Conservation (phyloP, 2,888 invertebrate species). For the Apamea crenata region DNA sequence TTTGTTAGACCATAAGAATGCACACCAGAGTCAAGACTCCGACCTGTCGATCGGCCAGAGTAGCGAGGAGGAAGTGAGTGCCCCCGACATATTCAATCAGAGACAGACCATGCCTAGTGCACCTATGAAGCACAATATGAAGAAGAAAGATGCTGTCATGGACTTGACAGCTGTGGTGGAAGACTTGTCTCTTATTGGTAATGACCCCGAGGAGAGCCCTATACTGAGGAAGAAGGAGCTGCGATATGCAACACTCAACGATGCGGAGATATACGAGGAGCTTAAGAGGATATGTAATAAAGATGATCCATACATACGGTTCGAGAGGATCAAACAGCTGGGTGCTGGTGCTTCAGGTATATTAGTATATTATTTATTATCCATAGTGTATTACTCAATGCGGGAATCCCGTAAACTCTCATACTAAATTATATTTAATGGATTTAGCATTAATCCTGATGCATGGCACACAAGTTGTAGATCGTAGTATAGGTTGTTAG, state of each 20-base stretch:
- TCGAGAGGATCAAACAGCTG: constrained; percentile 95
- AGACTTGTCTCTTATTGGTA: constrained; percentile 85
- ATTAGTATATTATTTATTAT: constrained; percentile 7
- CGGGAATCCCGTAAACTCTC: neutral
- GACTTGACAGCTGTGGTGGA: constrained; percentile 83
- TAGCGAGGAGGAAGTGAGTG: constrained; percentile 88
- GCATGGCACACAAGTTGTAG: neutral
- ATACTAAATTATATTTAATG: neutral
- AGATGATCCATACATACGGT: constrained; percentile 95
- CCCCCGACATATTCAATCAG: constrained; percentile 82
- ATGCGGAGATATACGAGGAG: constrained; percentile 94
- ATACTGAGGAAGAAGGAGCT: constrained; percentile 91
- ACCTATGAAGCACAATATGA: constrained; percentile 84
- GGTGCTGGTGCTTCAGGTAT: constrained; percentile 96
- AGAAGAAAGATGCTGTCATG: constrained; percentile 83
- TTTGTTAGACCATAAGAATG: constrained; percentile 93
- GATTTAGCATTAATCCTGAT: neutral
- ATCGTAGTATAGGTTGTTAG: neutral
- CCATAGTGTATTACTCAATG: neutral
- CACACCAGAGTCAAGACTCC: constrained; percentile 92
- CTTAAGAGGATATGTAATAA: constrained; percentile 94
- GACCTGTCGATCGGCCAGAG: constrained; percentile 88
- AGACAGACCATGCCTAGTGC: constrained; percentile 90
- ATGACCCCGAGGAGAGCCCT: constrained; percentile 89
- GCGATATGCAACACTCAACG: constrained; percentile 90